Conservation (phyloP, 2,888 invertebrate species). For the Patella ulyssiponensis region DNA sequence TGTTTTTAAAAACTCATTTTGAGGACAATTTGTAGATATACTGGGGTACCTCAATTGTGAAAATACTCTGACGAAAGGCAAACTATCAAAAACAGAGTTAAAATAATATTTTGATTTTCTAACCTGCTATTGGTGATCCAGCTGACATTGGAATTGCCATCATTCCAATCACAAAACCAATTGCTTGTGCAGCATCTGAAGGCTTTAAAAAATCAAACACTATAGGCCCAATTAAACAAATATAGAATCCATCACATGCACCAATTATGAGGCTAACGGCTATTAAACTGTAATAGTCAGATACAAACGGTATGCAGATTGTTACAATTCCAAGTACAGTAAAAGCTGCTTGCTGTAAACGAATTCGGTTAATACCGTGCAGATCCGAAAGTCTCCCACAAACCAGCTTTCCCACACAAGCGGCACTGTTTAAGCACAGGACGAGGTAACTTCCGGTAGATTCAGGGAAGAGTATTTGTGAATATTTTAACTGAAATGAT, state of each 20-base stretch:
- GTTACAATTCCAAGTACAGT: constrained; percentile 58
- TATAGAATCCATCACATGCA: constrained; percentile 92
- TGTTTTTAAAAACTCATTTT: too few species aligned
- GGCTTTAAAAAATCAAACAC: constrained; percentile 90
- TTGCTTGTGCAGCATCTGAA: constrained; percentile 87
- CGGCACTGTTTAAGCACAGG: constrained; percentile 87
- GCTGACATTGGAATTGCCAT: constrained; percentile 88
- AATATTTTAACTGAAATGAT: constrained; percentile 77
- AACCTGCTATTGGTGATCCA: constrained; percentile 89
- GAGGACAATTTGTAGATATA: too few species aligned
- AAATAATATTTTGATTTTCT: constrained; percentile 46
- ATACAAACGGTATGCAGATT: constrained; percentile 61
- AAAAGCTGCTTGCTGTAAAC: constrained; percentile 82
- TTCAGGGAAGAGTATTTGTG: constrained; percentile 77
- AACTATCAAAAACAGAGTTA: too few species aligned
- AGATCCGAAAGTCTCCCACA: constrained; percentile 89
- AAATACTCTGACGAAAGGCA: too few species aligned
- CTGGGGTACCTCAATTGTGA: too few species aligned
- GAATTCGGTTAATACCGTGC: constrained; percentile 82
- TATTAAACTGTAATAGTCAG: constrained; percentile 79
- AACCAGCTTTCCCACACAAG: constrained; percentile 85
- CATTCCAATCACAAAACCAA: constrained; percentile 89
- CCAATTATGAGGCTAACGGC: constrained; percentile 86
- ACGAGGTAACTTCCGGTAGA: constrained; percentile 82
- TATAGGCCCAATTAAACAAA: constrained; percentile 90